A percentile compares a stretch with the other conserved stretches of the same genome.
phyloP scores from a whole-genome alignment of 2,888 invertebrate genomes.

The Pyrocoelia pectoralis region DNA sequence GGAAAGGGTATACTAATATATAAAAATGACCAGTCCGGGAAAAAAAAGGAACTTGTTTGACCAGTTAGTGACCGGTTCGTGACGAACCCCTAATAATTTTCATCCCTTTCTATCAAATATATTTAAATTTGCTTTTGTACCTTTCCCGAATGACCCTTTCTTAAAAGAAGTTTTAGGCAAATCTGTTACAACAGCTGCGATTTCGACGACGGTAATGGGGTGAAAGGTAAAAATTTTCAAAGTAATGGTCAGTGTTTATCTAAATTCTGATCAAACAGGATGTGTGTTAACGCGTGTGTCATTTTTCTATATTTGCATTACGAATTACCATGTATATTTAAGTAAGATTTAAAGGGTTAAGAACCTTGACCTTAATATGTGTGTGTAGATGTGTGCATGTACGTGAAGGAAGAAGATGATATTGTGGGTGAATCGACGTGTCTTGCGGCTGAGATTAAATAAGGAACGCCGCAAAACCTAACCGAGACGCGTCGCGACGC shows the following conservation, averaged over 20 bases:
- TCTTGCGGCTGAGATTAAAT: conserved; percentile 43
- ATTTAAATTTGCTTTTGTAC: conserved; percentile 1
- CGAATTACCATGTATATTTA: not conserved
- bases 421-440: conserved; percentile 39
- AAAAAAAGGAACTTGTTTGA: conserved; percentile 57
- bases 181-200: conserved; percentile 40
- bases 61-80: conserved; percentile 53
- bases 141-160: conserved; percentile 47
- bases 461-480: conserved; percentile 43
- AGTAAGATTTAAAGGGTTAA: conserved; percentile 2
- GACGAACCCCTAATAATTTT: conserved; percentile 15
- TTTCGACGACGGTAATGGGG: conserved; percentile 20
- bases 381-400: conserved; percentile 18
- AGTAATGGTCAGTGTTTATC: conserved; percentile 44
- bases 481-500: conserved; percentile 40
- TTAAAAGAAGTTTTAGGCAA: conserved; percentile 42
- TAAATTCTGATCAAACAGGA: conserved; percentile 28
- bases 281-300: conserved; percentile 18
- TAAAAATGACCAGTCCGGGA: conserved; percentile 51
- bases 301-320: not conserved
- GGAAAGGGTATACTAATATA: conserved; percentile 52
- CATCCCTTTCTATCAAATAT: conserved; percentile 1
- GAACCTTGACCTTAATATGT: conserved; percentile 36
- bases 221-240: conserved; percentile 37
- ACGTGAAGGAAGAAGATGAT: conserved; percentile 29